Evolutionary conservation across 2,888 invertebrate species (phyloP), one percentile per base, ranked within the genome.

Genomic region (Polymixis lichenea): DNA sequence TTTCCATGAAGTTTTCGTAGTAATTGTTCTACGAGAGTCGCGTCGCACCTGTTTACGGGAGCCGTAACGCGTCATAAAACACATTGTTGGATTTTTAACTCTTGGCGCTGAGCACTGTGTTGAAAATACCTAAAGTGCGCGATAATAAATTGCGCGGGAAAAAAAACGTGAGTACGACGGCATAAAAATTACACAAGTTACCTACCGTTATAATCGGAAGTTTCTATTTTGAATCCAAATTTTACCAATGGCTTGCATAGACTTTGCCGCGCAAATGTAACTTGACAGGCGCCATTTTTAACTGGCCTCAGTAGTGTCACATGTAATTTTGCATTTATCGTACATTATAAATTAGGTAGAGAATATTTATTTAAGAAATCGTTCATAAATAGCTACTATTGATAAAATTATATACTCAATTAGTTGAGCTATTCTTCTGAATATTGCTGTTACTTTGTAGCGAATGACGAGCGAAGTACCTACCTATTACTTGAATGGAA

Each of bases 281-380:
- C 65, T 67, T 43, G 61, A 43, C 58, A 46, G 70, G 56, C 53
- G 55, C 69, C 78, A 46, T 69, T 65, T 56, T 77, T 72, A 68
- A 74, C 76, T 87, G 87, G 86, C 78, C 87, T 87, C 80, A 78
- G 77, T 87, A 87, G 83, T 80, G 65, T 15, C 58, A 25, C 64
- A 46, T 78, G 67, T 81, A 81, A 84, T 61, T 73, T 77, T 80
- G 85, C 87, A 87, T 87, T 85, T 87, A 77, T 82, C 76, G 67
- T 75, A 80, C 38, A 73, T 67, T 32, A 70, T 55, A 72, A 60
- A 60, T 53, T 83, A 83, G 51, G 51, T 75, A 83, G 69, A 67
- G 5, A 71, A 83, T 83, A 77, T 77, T 68, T 83, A 80, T 77
- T 56, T 61, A 65, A 65, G 49, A 53, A 60, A 60, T 55, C 32